These are phyloP conservation scores for Novumbra hubbsi DNA, from an alignment of 2,797 vertebrate genomes.

Conservation along the genomic window DNA sequence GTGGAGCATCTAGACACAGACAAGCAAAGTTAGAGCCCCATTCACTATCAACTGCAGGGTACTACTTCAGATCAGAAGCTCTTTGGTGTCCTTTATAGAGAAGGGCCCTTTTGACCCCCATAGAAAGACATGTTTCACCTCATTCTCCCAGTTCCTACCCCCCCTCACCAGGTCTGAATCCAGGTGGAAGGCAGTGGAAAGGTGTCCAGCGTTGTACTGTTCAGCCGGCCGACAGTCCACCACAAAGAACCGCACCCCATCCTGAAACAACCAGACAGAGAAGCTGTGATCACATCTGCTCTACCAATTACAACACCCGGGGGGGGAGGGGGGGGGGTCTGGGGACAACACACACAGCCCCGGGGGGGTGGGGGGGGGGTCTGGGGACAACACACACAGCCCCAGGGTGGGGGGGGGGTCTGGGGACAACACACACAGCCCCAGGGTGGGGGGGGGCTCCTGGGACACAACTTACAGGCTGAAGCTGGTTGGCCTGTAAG, in stretches of 20 bases:
- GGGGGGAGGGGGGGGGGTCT: no score
- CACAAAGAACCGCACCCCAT: conserved; percentile 96
- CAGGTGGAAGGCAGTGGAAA: conserved; percentile 96
- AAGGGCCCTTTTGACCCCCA: neutral
- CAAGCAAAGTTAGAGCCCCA: neutral
- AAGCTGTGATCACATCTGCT: neutral
- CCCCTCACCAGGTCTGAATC: conserved; percentile 93
- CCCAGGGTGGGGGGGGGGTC: conserved; percentile 76
- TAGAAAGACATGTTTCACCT: neutral
- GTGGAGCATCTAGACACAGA: conserved; percentile 89
- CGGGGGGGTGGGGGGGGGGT: no score
- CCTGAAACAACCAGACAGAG: conserved; percentile 66
- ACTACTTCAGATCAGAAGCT: neutral
- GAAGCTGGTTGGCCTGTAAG: conserved; percentile 95
- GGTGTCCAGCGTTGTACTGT: conserved; percentile 96
- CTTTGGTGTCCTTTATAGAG: neutral
- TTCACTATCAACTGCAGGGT: neutral
- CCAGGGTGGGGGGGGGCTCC: conserved; percentile 75
- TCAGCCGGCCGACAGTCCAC: conserved; percentile 98
- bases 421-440: conserved; percentile 70
- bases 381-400: conserved; percentile 69
- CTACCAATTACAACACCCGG: no score
- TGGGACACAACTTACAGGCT: conserved; percentile 74
- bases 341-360: conserved; percentile 68
- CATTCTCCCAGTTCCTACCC: no score